Base-by-base conservation (phyloP, 2,797 vertebrate species). In the Peromyscus attwateri region DNA sequence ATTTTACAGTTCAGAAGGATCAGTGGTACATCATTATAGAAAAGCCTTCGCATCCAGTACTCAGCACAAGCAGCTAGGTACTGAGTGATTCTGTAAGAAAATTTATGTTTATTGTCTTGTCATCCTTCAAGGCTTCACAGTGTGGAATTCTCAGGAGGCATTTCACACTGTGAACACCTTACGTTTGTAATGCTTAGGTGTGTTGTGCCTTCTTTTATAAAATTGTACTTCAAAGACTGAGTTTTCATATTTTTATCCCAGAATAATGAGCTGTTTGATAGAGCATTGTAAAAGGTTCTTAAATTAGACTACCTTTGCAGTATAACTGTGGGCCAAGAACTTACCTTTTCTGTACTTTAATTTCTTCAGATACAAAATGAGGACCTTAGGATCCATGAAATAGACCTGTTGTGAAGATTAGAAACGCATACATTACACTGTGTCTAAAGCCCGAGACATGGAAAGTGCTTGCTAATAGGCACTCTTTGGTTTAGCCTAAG, bases 1-100 rank as follows among this genome's bases (percentile, higher is more conserved):
- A 6, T 27, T 82, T 96, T 73, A 81, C 90, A 89, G 29, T 49
- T 96, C 52, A 83, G 60, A 40, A 94, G 52, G 66, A 68, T 2
- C 37, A 52, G 17, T 89, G 43, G 8, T 46, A 84, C 87, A 73
- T 94, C 21, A 85, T 93, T 82, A 77, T 37, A 76, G 23, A 82
- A 93, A 91, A 95, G 62, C 52, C 71, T 34, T 43, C 71, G 14
- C 43, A 29, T 73, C 16, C 1, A n/a, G 23, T 21, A 25, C 60
- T 76, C 91, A 84, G 57, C 73, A 55, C 81, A 17, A 94, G 31
- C 68, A 81, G 6, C 29, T 52, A 37, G 87, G 4, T 43, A 60
- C 31, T 90, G 62, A 70, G 14, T 79, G 96, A 87, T 79, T 73
- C 89, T 83, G 29, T 10, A 82, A 49, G 89, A 75, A 49, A 82